Base-by-base conservation (phyloP, 2,888 invertebrate genomes). In the Dinocampus coccinellae region DNA sequence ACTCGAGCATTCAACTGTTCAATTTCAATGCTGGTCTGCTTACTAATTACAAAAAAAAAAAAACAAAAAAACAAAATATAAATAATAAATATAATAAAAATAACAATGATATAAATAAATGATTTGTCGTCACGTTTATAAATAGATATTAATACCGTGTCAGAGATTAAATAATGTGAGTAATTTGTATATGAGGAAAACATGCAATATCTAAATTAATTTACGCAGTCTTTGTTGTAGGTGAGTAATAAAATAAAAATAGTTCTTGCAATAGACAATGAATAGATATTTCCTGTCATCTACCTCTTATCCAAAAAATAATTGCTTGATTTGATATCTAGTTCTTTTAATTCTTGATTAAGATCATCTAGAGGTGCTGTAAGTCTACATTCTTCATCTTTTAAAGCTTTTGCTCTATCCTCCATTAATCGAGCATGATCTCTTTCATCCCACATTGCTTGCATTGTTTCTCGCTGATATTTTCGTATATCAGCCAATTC, bases 11-110 rank as follows among this genome's bases (percentile, higher is more conserved):
- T 96, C 89, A 98, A 91, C 89, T 97, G 96, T 90, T 98, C 98
- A 88, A 98, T 97, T 91, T 98, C 98, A 88, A 98, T 97, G 91
- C 96, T 95, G 88, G 97, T 96, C 91, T 97, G 97, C 91, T 98
- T 98, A 91, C 98, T 97, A 89, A 76, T 75, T 75, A 76, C 74
- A 73, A 70, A 69, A 33, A 69, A 73, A 68, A 47, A 63, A 20
- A 29, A 70, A 26, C 1, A 42, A 26, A 33, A 34, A 20, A 58
- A 60, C 11, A 22, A 62, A 22, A 26, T 36, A 16, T 20, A 11
- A 20, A 36, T 29, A 58, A 33, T 33, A 34, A 29, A 3, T 6
- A 34, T 16, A 58, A 6, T 7, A n/a, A 61, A 20, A 22, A 39
- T 36, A 20, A 39, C 16, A 58, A 7, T 4, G n/a, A n/a, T 16